Evolutionary conservation across 2,113 vertebrate species (phyloP).

Genomic region (Chinchilla lanigera): DNA sequence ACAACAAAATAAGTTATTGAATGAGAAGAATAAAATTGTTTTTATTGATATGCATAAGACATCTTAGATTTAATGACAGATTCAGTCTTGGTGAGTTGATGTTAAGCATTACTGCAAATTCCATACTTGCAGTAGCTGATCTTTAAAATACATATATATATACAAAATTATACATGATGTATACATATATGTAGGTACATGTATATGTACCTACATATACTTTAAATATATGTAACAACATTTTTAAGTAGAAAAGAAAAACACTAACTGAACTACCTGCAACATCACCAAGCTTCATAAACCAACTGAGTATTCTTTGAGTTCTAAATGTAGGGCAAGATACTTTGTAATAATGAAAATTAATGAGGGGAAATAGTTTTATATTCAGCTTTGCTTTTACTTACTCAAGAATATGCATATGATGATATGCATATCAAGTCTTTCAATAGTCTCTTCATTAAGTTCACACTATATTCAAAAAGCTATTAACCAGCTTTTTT

Average conservation of each 20-base stretch:
- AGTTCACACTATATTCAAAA: not conserved
- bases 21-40: not conserved
- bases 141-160: not conserved
- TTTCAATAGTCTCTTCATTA: not conserved
- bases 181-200: not conserved
- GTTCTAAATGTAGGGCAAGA: not conserved
- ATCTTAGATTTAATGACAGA: not conserved
- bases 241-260: not conserved
- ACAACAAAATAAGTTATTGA: not conserved
- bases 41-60: not conserved
- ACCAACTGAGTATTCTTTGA: not conserved
- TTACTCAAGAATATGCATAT: not conserved
- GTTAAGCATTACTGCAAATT: not conserved
- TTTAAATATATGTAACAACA: not conserved
- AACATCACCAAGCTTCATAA: not conserved
- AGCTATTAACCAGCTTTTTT: not conserved
- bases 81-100: not conserved
- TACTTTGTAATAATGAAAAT: not conserved
- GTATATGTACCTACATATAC: too few species aligned
- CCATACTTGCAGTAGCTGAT: not conserved
- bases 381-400: not conserved
- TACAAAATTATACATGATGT: not conserved
- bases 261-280: not conserved
- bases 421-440: not conserved
- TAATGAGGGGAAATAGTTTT: not conserved